phyloP scores from a whole-genome alignment of 1,140 invertebrate species.

The Popillia japonica region DNA sequence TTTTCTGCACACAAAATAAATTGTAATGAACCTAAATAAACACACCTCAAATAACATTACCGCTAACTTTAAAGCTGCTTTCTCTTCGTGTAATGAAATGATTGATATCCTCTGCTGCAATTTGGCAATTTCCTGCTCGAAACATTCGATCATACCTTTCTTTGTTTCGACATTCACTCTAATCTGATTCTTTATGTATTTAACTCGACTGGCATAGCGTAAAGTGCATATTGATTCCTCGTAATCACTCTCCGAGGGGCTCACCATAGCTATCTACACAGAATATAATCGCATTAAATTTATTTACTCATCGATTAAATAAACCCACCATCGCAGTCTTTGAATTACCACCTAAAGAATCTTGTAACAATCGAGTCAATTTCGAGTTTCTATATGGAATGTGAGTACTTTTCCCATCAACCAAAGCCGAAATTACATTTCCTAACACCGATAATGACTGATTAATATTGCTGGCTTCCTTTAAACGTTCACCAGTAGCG shows the following conservation, averaged over 20 bases:
- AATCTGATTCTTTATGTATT: conserved; percentile 97
- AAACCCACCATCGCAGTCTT: conserved; percentile 87
- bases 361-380: conserved; percentile 89
- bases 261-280: conserved; percentile 82
- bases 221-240: conserved; percentile 98
- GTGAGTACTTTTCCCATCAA: conserved; percentile 93
- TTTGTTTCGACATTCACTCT: conserved; percentile 98
- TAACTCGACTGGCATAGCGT: conserved; percentile 95
- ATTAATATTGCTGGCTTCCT: conserved; percentile 97
- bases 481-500: conserved; percentile 85
- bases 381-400: conserved; percentile 96
- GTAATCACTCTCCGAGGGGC: conserved; percentile 95
- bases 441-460: conserved; percentile 91
- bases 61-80: conserved; percentile 44
- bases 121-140: conserved; percentile 96
- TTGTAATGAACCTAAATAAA: neutral
- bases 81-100: conserved; percentile 57
- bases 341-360: conserved; percentile 95
- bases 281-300: neutral
- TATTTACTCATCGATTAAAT: too few relatives aligned
- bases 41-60: conserved; percentile 48
- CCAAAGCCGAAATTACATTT: conserved; percentile 94
- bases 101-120: conserved; percentile 85
- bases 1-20: conserved; percentile 52
- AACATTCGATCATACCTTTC: conserved; percentile 93